These are phyloP conservation scores for Lutra lutra DNA, from an alignment of 2,797 vertebrate species.

Conservation along the genomic window DNA sequence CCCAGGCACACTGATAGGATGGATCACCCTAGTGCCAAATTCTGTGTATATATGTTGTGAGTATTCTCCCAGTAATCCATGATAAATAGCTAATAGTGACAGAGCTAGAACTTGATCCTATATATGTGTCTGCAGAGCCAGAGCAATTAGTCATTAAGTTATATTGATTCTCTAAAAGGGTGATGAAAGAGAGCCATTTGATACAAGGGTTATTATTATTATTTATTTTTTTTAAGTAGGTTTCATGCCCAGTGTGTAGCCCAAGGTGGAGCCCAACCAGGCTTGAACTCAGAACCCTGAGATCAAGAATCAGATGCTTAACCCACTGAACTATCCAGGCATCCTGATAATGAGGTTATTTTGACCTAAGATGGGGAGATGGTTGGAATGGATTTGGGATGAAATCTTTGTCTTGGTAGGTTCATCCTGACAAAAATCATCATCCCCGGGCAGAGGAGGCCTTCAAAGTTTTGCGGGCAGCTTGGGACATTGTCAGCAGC, in stretches of 20 bases:
- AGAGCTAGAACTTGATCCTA: constrained; percentile 6
- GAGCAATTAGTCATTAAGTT: constrained; percentile 34
- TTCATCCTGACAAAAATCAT: constrained; percentile 98
- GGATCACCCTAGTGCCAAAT: constrained; percentile 12
- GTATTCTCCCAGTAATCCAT: constrained; percentile 3
- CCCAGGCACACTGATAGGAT: background rate
- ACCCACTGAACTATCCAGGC: background rate
- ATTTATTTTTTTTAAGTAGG: background rate
- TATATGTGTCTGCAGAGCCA: background rate
- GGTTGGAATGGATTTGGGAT: constrained; percentile 53
- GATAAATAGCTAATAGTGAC: constrained; percentile 6
- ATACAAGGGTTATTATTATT: background rate
- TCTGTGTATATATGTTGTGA: background rate
- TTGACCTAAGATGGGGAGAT: background rate
- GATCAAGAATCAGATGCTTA: background rate
- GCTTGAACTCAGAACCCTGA: background rate
- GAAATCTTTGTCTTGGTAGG: constrained; percentile 86
- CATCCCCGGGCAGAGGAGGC: constrained; percentile 96
- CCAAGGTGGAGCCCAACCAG: too few relatives aligned
- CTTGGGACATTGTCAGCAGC: constrained; percentile 97
- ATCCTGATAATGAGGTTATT: background rate
- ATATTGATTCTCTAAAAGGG: constrained; percentile 25
- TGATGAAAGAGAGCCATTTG: constrained; percentile 33
- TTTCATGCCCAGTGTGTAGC: too few relatives aligned
- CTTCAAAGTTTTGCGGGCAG: constrained; percentile 95